These are phyloP conservation scores for Tenebrosternarchus preto DNA, from an alignment of 2,113 vertebrate species.

Conservation along the genomic window DNA sequence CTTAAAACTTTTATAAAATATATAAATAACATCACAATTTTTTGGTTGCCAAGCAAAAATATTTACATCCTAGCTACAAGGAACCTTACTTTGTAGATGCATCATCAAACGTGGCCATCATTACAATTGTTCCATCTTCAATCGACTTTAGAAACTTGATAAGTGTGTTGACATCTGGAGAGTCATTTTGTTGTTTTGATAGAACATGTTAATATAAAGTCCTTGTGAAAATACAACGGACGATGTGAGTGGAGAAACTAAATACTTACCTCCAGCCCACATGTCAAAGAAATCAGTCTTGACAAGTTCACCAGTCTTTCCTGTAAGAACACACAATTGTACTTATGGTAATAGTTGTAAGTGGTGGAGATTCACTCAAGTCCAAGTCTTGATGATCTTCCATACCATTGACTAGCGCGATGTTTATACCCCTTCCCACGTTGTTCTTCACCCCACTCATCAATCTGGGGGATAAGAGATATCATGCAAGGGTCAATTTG, in stretches of 20 bases:
- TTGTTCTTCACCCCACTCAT: constrained; percentile 99
- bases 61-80: neutral
- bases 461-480: constrained; percentile 71
- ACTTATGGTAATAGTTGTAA: neutral
- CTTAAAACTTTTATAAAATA: too few relatives aligned
- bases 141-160: constrained; percentile 89
- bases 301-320: constrained; percentile 80
- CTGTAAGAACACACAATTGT: constrained; percentile 64
- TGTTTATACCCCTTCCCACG: constrained; percentile 93
- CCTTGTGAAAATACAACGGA: neutral
- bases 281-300: constrained; percentile 87
- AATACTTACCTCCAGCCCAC: constrained; percentile 89
- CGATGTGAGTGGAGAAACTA: neutral
- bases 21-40: neutral
- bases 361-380: neutral
- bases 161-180: constrained; percentile 83
- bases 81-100: constrained; percentile 86
- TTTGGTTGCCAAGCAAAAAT: neutral
- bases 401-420: constrained; percentile 88
- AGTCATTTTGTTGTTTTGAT: neutral
- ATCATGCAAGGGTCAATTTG: too few relatives aligned
- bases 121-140: constrained; percentile 85
- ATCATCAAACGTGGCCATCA: constrained; percentile 95
- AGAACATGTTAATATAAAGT: neutral
- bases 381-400: neutral